A percentile compares a stretch with the other conserved stretches of the same genome.
Evolutionary conservation across 2,797 vertebrate genomes (phyloP).

Genomic region (Protosalanx chinensis): DNA sequence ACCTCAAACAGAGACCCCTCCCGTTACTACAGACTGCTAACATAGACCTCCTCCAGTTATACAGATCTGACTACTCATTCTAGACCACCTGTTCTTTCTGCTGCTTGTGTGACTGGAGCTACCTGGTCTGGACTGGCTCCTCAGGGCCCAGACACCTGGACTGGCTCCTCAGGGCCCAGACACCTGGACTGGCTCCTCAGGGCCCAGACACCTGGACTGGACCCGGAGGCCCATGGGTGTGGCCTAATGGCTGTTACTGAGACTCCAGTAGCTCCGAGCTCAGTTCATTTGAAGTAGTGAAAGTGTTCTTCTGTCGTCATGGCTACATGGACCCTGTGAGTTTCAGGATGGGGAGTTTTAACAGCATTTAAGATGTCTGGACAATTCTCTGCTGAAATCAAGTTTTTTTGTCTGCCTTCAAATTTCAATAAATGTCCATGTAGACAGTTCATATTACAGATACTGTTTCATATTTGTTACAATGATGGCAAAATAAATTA

Average conservation of each 20-base stretch:
- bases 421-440: conserved; percentile 58
- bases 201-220: too few relatives aligned
- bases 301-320: conserved; percentile 55
- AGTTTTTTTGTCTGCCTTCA: conserved; percentile 33
- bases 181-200: too few relatives aligned
- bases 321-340: conserved; percentile 30
- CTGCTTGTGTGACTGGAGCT: too few relatives aligned
- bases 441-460: conserved; percentile 54
- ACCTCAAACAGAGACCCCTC: not conserved
- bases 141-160: too few relatives aligned
- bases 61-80: not conserved
- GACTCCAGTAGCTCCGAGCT: too few relatives aligned
- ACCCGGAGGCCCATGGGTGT: too few relatives aligned
- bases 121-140: too few relatives aligned
- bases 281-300: conserved; percentile 12
- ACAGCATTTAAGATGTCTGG: conserved; percentile 14
- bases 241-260: too few relatives aligned
- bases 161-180: too few relatives aligned
- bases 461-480: conserved; percentile 24
- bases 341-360: not conserved
- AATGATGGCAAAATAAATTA: not conserved
- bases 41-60: not conserved
- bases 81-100: too few relatives aligned
- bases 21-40: not conserved
- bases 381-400: conserved; percentile 22